Evolutionary conservation across 2,113 vertebrate genomes (phyloP).

Genomic region (Apodemus sylvaticus): DNA sequence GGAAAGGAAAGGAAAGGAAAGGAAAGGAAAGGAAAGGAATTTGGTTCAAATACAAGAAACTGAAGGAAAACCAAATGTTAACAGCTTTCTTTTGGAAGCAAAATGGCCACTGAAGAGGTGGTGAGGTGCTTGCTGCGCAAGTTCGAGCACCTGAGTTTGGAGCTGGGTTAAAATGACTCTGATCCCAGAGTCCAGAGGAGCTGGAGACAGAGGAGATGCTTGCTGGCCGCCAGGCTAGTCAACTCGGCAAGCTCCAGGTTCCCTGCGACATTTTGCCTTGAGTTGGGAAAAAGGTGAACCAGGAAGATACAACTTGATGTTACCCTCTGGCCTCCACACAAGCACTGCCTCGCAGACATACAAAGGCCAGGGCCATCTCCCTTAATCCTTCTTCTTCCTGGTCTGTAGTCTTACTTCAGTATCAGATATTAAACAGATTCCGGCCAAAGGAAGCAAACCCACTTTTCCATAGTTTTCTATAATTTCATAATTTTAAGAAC

Average conservation of each 20-base stretch:
- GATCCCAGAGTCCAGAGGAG: not conserved
- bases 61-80: slow-evolving; percentile 3
- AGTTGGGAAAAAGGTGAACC: not conserved
- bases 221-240: too few relatives aligned
- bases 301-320: not conserved
- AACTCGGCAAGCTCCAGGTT: not conserved
- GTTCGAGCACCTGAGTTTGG: not conserved
- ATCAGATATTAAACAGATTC: slow-evolving; percentile 30
- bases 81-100: not conserved
- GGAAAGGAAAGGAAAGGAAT: not conserved
- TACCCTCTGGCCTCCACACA: not conserved
- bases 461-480: slow-evolving; percentile 30
- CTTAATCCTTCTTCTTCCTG: not conserved
- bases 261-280: not conserved
- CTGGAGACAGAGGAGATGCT: not conserved
- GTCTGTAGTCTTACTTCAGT: slow-evolving; percentile 8
- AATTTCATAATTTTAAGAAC: slow-evolving; percentile 46
- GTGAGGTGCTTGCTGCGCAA: not conserved
- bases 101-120: not conserved
- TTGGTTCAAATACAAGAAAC: not conserved
- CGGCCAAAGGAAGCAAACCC: not conserved
- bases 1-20: not conserved
- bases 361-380: not conserved
- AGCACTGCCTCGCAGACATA: not conserved
- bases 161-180: not conserved